Percentiles rank a stretch among this genome's conserved stretches.
Evolutionary conservation across 2,113 vertebrate genomes (phyloP).

Genomic region (Uropsilus gracilis): DNA sequence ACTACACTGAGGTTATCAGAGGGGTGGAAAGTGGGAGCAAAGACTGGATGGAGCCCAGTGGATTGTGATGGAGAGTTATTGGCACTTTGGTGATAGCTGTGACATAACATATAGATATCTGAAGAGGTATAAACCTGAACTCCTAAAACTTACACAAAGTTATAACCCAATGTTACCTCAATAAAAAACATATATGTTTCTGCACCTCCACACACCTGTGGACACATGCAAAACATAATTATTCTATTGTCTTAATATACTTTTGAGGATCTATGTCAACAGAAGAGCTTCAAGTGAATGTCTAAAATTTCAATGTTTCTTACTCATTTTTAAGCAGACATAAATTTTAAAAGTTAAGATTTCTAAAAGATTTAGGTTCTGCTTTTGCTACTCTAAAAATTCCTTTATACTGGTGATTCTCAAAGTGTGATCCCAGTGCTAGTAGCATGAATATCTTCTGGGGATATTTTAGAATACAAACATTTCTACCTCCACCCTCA

Average conservation of each 20-base stretch:
- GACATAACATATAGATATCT: too few species aligned
- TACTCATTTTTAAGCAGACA: not conserved
- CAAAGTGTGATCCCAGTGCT: not conserved
- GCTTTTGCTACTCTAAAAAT: not conserved
- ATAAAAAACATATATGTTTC: not conserved
- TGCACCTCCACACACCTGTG: too few species aligned
- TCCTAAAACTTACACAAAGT: too few species aligned
- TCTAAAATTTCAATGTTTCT: not conserved
- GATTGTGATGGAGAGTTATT: too few species aligned
- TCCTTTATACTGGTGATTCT: not conserved
- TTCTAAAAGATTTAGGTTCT: not conserved
- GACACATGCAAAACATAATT: not conserved
- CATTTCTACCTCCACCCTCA: not conserved
- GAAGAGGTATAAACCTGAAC: too few species aligned
- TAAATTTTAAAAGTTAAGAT: not conserved
- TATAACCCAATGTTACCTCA: too few species aligned
- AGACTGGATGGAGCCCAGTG: too few species aligned
- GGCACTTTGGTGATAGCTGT: too few species aligned
- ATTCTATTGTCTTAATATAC: not conserved
- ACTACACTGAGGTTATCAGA: too few species aligned
- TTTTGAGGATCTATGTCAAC: not conserved
- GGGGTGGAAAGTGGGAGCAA: too few species aligned
- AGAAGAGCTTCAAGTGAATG: not conserved
- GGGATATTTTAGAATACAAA: not conserved
- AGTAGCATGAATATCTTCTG: not conserved